Evolutionary conservation across 2,113 vertebrate species (phyloP), one percentile per base, ranked within the genome.

Genomic region (Pseudopodoces humilis): DNA sequence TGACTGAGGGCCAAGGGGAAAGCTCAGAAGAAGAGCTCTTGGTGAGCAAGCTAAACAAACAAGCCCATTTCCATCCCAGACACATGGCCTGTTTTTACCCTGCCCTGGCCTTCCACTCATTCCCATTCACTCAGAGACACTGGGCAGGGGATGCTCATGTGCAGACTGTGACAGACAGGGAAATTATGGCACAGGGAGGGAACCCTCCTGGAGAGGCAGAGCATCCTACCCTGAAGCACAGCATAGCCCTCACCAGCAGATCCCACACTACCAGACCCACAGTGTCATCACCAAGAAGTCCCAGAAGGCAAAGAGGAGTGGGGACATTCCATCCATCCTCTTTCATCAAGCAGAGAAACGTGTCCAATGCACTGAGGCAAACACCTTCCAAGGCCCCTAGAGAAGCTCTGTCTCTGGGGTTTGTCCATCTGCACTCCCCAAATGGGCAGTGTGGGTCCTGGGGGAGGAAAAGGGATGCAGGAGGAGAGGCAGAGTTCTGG

Each of bases 1-100:
- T 84, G 72, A 83, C 76, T 60, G 77, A 69, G 67, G 77, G 87
- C 79, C 79, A 88, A 88, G 79, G 49, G 90, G 64, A 88, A 94
- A 33, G 75, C 91, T 95, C 14, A 0, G 59, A 78, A 58, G 56
- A 76, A 83, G 41, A 93, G 78, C 70, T 49, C 62, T 53, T 77
- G 55, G 76, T 7, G 69, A 72, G 35, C 68, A 41, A 88, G 44
- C 58, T 52, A 24, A 94, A 74, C 55, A 86, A 72, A 84, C 24
- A 37, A 30, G n/a, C 75, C 58, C 63, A 24, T 35, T 43, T 58
- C 80, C 63, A 68, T 10, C 55, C 6, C 4, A 75, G 52, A 46
- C 0, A 6, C 43, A 9, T 2, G 7, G 31, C 1, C 21, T 2
- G 24, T 14, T 68, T 24, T 52, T 49, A 20, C 10, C 25, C 44